Conservation (phyloP, 92 coral and sea anemone genomes). For the Blastomussa wellsi region DNA sequence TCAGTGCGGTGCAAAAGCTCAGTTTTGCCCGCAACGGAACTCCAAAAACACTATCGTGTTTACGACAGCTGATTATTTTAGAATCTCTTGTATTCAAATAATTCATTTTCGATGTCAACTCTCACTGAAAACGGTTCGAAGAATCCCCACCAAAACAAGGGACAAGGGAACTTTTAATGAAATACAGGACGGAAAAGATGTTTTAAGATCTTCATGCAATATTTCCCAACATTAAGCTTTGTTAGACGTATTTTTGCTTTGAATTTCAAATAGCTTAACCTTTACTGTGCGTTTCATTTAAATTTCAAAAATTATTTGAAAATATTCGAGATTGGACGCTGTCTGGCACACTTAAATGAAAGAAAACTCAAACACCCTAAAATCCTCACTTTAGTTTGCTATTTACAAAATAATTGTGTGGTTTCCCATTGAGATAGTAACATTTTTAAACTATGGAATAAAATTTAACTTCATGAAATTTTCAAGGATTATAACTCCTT, state of each 20-base stretch:
- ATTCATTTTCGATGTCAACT: neutral
- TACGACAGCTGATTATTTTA: neutral
- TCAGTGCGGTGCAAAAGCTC: neutral
- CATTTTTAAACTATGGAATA: neutral
- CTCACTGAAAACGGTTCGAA: neutral
- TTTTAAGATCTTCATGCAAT: neutral
- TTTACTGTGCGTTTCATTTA: neutral
- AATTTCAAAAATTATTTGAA: conserved; percentile 6
- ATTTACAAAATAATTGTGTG: neutral
- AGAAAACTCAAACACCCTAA: neutral
- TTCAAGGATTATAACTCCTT: neutral
- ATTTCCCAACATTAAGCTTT: neutral
- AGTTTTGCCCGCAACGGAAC: neutral
- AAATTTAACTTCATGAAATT: neutral
- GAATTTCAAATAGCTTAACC: conserved; percentile 8
- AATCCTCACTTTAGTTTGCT: neutral
- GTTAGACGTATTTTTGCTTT: neutral
- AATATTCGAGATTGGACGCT: neutral
- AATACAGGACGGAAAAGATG: neutral
- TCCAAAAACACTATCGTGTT: neutral
- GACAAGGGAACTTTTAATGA: neutral
- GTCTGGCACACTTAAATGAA: neutral
- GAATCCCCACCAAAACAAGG: neutral
- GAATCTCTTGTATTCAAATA: neutral
- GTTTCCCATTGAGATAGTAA: neutral